Conservation (phyloP, 2,888 invertebrate genomes). For the Keiferia lycopersicella region DNA sequence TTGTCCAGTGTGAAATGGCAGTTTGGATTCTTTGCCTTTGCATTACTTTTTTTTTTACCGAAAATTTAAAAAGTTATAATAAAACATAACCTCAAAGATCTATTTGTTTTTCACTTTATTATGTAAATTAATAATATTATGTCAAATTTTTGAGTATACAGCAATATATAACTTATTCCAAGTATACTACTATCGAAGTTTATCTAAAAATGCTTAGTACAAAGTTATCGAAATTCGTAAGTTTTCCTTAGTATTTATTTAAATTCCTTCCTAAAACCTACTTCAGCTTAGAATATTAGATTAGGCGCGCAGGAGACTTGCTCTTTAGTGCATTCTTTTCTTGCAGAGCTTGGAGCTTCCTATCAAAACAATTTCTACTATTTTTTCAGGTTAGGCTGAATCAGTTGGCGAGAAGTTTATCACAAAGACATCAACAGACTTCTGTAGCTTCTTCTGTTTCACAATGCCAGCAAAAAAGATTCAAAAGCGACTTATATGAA, state of each 20-base stretch:
- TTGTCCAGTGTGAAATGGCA: neutral
- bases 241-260: neutral
- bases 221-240: neutral
- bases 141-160: too few relatives aligned
- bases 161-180: too few relatives aligned
- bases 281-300: neutral
- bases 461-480: conserved; percentile 47
- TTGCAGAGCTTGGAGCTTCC: too few relatives aligned
- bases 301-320: too few relatives aligned
- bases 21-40: neutral
- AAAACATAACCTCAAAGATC: neutral
- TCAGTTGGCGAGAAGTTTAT: neutral
- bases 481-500: conserved; percentile 81
- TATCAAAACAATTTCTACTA: neutral
- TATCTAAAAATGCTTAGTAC: neutral
- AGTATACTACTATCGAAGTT: neutral
- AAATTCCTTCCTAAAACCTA: neutral
- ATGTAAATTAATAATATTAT: neutral
- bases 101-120: neutral
- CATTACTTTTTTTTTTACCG: neutral
- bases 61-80: neutral
- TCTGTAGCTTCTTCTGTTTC: neutral
- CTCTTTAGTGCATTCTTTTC: too few relatives aligned
- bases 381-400: neutral
- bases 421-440: neutral